Base-by-base conservation (phyloP, 2,888 invertebrate genomes). In the Acrobasis suavella region DNA sequence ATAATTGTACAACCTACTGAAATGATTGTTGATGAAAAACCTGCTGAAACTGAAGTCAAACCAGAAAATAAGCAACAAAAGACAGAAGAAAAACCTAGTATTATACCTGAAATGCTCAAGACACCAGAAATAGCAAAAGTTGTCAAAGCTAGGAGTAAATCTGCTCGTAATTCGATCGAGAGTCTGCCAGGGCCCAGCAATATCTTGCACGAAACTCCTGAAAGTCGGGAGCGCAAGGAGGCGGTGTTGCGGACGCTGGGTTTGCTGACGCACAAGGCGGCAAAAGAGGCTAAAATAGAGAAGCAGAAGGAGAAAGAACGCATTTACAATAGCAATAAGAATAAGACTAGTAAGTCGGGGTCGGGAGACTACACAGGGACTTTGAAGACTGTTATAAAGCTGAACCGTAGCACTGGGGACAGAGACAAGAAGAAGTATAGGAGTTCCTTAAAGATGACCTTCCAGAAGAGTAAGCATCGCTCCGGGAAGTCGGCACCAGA, bases 321-420 rank as follows among this genome's bases (percentile, higher is more conserved):
- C 1, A 86, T 91, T 49, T 84, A 84, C 68, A 77, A 76, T 59
- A 78, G 78, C 0, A 87, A 82, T 65, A 86, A 86, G 63, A 79
- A 72, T 49, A 85, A 87, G 63, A 76, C 81, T 61, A 69, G 84
- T 0, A 84, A 85, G 37, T 77, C 87, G 17, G 83, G 83, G 32
- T 86, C 89, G 6, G 87, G 90, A 16, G 94, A 94, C 72, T 96
- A 96, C 76, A 96, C 96, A 2, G 97, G 97, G 50, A 97, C 96
- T 0, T 82, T 97, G 69, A 97, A 97, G 81, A 96, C 97, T 72
- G 95, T 97, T 73, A 97, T 97, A 73, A 96, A 97, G 86, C 86
- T 97, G 69, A 95, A 95, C 80, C 93, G 95, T 67, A 88, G 78
- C 67, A 68, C 80, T 0, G 82, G 94, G 0, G 86, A 86, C 0